Evolutionary conservation across 2,113 vertebrate species (phyloP), one percentile per base, ranked within the genome.

Genomic region (Misgurnus mizolepis): DNA sequence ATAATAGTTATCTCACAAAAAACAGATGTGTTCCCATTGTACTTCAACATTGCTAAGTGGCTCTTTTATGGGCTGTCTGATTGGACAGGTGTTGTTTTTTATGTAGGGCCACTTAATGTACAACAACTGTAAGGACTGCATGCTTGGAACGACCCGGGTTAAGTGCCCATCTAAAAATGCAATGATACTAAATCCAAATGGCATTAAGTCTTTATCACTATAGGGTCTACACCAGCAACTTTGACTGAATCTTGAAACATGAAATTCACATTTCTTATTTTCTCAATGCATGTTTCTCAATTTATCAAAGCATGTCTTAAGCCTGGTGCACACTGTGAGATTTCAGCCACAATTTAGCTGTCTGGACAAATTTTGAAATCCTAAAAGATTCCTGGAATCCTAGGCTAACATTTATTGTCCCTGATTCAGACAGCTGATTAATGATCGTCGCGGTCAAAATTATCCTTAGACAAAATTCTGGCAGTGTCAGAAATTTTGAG

Each of bases 1-100:
- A 49, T 75, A 61, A 75, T 62, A 62, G 55, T 66, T 39, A 66
- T 65, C 74, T 76, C 47, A 66, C 18, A 39, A 65, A 76, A 55
- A 14, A 6, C 61, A 14, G 47, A 76, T 18, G 27, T 77, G 47
- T 27, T 66, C 75, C 58, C 41, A 50, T 50, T 64, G 58, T 14
- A 64, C 14, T 62, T 11, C 14, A 75, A 40, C 2, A 2, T 6
- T 66, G 47, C 62, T 50, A 64, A 64, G 73, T 64, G 73, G 60
- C 73, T 76, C 27, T 66, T 66, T 17, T n/a, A 66, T 8, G 45
- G 27, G 47, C 49, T 67, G 7, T 66, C 47, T 53, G 34, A 65
- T 67, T 55, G 47, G 73, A 49, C 49, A n/a, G 61, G 17, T 77
- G 47, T 17, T 50, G 10, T n/a, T 64, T 64, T 64, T 76, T 49